Conservation (phyloP, 2,888 invertebrate genomes). For the Lepidochitona cinerea region DNA sequence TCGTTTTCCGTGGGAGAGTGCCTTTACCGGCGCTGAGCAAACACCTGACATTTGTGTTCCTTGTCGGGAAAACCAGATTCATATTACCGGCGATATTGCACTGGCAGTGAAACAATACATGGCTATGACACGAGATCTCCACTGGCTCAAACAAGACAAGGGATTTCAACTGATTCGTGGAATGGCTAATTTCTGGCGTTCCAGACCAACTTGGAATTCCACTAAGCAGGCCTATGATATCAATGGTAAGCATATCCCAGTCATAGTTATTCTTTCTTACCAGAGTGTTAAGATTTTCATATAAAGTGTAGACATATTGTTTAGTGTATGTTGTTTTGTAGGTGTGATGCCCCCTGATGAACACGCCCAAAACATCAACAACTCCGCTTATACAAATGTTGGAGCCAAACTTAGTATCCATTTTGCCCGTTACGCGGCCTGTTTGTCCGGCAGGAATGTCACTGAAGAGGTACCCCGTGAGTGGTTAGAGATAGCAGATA, state of each 20-base stretch:
- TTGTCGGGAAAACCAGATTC: conserved; percentile 28
- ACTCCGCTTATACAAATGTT: conserved; percentile 24
- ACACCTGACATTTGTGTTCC: conserved; percentile 30
- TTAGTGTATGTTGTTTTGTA: conserved; percentile 20
- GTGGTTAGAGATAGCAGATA: conserved; percentile 7
- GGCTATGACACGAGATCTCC: conserved; percentile 41
- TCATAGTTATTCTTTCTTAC: too few species aligned
- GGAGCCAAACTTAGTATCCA: conserved; percentile 16
- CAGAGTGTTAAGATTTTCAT: too few species aligned
- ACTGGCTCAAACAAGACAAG: conserved; percentile 34
- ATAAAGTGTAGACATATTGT: too few species aligned
- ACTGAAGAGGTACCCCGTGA: not conserved
- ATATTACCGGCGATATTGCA: conserved; percentile 39
- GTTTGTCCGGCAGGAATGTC: conserved; percentile 4
- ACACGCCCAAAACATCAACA: conserved; percentile 24
- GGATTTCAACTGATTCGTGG: conserved; percentile 41
- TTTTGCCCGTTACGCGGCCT: conserved; percentile 14
- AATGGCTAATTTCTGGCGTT: conserved; percentile 39
- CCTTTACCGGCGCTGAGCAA: conserved; percentile 41
- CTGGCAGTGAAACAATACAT: conserved; percentile 45
- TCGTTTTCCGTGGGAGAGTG: conserved; percentile 42
- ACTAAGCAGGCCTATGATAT: conserved; percentile 35
- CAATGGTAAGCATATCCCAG: conserved; percentile 36
- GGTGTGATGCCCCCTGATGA: conserved; percentile 49
- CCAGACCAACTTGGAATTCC: conserved; percentile 30